Evolutionary conservation across 2,888 invertebrate genomes (phyloP).

Genomic region (Athrips mouffetella): DNA sequence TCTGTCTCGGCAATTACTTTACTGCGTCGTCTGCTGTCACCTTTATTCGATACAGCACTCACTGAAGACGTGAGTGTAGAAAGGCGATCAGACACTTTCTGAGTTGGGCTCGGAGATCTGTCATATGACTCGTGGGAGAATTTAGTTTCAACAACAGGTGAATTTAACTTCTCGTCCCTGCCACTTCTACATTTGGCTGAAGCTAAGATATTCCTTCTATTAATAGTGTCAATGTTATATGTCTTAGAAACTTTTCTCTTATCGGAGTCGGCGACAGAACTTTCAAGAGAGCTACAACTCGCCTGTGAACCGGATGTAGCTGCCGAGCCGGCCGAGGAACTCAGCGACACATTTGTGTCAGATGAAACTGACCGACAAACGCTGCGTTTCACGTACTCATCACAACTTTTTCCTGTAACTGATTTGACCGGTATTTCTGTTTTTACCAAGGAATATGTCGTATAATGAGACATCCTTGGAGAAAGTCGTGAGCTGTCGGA

Average conservation of each 20-base stretch:
- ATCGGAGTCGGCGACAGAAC: slow-evolving; percentile 80
- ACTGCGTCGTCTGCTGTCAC: slow-evolving; percentile 68
- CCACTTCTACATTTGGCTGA: slow-evolving; percentile 92
- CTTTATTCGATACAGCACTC: slow-evolving; percentile 75
- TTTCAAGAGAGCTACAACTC: slow-evolving; percentile 82
- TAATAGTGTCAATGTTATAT: slow-evolving; percentile 89
- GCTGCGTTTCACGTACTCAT: slow-evolving; percentile 74
- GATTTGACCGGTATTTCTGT: slow-evolving; percentile 59
- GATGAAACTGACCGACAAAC: slow-evolving; percentile 84
- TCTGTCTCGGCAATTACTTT: slow-evolving; percentile 67
- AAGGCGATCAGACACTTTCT: slow-evolving; percentile 73
- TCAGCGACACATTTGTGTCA: slow-evolving; percentile 84
- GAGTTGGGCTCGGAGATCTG: slow-evolving; percentile 71
- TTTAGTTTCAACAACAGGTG: slow-evolving; percentile 85
- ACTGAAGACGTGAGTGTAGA: slow-evolving; percentile 74
- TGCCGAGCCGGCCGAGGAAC: slow-evolving; percentile 84
- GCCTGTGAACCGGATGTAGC: slow-evolving; percentile 86
- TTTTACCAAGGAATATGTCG: slow-evolving; percentile 63
- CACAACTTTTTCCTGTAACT: slow-evolving; percentile 50
- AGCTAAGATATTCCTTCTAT: slow-evolving; percentile 91
- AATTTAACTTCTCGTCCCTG: slow-evolving; percentile 83
- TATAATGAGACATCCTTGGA: slow-evolving; percentile 61
- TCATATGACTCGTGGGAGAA: slow-evolving; percentile 79
- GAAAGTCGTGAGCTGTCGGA: slow-evolving; percentile 75
- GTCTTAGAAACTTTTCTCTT: slow-evolving; percentile 85